phyloP scores from a whole-genome alignment of 2,888 invertebrate genomes.

The Hoplodrina blanda region DNA sequence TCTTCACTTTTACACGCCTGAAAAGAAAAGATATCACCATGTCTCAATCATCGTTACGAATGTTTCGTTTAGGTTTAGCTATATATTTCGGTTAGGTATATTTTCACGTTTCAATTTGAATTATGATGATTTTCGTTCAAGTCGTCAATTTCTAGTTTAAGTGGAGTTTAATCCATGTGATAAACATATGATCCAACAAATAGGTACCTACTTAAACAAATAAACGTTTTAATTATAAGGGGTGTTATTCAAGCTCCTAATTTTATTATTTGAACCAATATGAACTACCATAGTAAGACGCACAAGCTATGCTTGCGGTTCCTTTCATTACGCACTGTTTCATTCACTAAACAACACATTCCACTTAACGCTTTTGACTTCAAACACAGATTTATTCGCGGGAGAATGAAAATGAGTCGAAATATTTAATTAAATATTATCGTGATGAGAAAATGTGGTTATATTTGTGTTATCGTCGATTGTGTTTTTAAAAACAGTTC shows the following conservation, averaged over 20 bases:
- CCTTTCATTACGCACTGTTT: background rate
- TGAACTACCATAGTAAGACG: background rate
- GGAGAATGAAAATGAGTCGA: slow-evolving; percentile 7
- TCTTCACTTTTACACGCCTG: background rate
- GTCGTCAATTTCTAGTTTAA: too few relatives aligned
- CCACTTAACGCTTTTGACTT: background rate
- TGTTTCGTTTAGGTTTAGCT: background rate
- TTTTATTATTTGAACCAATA: background rate
- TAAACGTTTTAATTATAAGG: too few relatives aligned
- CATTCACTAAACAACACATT: background rate
- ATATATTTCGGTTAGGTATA: too few relatives aligned
- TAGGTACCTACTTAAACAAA: too few relatives aligned
- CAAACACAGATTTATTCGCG: slow-evolving; percentile 9
- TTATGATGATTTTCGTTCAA: too few relatives aligned
- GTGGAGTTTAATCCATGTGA: too few relatives aligned
- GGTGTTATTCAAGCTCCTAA: too few relatives aligned
- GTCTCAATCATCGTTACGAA: slow-evolving; percentile 15
- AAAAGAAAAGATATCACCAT: slow-evolving; percentile 21
- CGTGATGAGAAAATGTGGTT: background rate
- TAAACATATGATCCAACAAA: too few relatives aligned
- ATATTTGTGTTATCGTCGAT: background rate
- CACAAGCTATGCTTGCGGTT: background rate
- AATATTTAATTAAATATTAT: background rate
- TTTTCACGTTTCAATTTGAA: too few relatives aligned
- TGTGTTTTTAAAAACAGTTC: background rate